Conservation (phyloP, 2,113 vertebrate genomes). For the Mola mola region DNA sequence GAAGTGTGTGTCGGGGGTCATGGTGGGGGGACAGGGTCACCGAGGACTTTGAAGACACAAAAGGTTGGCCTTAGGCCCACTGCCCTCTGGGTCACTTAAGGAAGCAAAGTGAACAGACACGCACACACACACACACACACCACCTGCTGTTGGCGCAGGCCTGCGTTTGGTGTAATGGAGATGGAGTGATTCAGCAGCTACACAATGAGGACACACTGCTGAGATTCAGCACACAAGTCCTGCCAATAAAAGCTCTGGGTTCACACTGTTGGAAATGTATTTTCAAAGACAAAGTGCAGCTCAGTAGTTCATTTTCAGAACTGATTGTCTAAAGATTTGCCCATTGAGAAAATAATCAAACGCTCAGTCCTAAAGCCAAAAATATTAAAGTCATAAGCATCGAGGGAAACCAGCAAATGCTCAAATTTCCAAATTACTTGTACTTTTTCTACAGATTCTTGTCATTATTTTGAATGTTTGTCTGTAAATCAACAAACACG, state of each 20-base stretch:
- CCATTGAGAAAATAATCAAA: too few relatives aligned
- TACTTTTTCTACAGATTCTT: too few relatives aligned
- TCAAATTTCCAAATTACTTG: too few relatives aligned
- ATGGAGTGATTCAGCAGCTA: slow-evolving; percentile 52
- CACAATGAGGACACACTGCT: slow-evolving; percentile 49
- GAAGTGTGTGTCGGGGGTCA: slow-evolving; percentile 16
- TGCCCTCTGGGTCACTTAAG: slow-evolving; percentile 68
- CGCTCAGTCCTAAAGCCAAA: too few relatives aligned
- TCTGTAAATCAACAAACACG: too few relatives aligned
- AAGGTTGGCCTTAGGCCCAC: slow-evolving; percentile 61
- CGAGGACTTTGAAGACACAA: slow-evolving; percentile 60
- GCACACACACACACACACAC: slow-evolving; percentile 54
- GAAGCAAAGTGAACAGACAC: slow-evolving; percentile 39
- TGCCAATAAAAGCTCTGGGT: slow-evolving; percentile 27
- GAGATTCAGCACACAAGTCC: slow-evolving; percentile 51
- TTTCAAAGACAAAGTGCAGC: too few relatives aligned
- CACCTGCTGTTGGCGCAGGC: slow-evolving; percentile 73
- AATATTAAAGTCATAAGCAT: too few relatives aligned
- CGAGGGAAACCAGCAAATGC: too few relatives aligned
- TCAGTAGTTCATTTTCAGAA: too few relatives aligned
- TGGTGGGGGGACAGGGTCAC: slow-evolving; percentile 56
- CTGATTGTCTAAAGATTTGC: too few relatives aligned
- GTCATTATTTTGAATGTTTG: too few relatives aligned
- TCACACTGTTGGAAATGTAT: too few relatives aligned
- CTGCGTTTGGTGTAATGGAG: slow-evolving; percentile 62